A percentile compares a stretch with the other conserved stretches of the same genome.
Evolutionary conservation across 2,888 invertebrate species (phyloP).

Genomic region (Lithophane socia): DNA sequence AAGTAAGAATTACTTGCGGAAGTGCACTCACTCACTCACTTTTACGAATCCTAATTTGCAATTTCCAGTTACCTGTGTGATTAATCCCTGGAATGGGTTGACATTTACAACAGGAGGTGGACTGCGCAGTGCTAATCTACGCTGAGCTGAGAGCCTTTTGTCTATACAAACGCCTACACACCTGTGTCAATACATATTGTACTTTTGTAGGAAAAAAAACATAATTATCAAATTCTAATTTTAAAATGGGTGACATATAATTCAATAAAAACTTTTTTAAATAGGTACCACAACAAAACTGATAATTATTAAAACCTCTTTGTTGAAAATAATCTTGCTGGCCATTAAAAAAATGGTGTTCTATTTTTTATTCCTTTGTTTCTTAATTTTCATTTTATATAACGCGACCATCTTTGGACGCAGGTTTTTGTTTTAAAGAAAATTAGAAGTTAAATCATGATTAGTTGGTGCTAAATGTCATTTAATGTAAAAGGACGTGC

Average conservation of each 20-base stretch:
- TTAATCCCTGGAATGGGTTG: not conserved
- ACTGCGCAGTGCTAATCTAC: not conserved
- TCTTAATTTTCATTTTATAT: not conserved
- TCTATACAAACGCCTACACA: not conserved
- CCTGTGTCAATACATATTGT: too few relatives aligned
- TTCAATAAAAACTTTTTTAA: not conserved
- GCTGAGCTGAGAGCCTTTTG: not conserved
- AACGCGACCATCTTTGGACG: too few relatives aligned
- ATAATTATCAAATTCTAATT: not conserved
- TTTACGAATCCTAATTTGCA: not conserved
- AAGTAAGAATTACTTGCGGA: not conserved
- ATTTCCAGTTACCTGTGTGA: not conserved
- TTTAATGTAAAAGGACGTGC: not conserved
- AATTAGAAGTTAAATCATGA: not conserved
- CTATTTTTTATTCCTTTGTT: slow-evolving; percentile 8
- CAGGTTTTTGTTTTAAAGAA: not conserved
- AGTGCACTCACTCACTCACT: too few relatives aligned
- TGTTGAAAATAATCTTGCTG: not conserved
- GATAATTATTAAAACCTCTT: not conserved
- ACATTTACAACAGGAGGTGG: not conserved
- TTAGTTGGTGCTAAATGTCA: too few relatives aligned
- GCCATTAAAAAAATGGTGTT: not conserved
- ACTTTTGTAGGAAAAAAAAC: not conserved
- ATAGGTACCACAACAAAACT: too few relatives aligned
- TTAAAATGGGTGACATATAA: not conserved